A percentile compares a stretch with the other conserved stretches of the same genome.
Evolutionary conservation across 2,113 vertebrate genomes (phyloP).

Genomic region (Anoplopoma fimbria): DNA sequence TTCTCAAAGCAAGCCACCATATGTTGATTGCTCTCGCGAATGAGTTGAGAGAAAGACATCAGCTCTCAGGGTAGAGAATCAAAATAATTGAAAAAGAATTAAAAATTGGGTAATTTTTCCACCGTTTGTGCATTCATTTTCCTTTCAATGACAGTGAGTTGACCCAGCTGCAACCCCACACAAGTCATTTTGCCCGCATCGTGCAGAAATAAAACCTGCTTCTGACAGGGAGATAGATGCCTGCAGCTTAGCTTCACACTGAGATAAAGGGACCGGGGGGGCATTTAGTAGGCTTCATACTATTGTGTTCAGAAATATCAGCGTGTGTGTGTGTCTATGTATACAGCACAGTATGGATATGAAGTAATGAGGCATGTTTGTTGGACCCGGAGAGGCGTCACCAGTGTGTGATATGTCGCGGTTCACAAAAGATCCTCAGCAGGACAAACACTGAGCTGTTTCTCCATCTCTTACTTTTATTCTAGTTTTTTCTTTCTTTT

Average conservation of each 20-base stretch:
- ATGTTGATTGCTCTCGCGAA: slow-evolving; percentile 56
- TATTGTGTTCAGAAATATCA: neutral
- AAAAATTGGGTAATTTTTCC: slow-evolving; percentile 45
- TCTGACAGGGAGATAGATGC: slow-evolving; percentile 69
- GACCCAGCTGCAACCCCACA: slow-evolving; percentile 41
- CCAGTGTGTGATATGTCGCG: slow-evolving; percentile 10
- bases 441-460: slow-evolving; percentile 11
- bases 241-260: slow-evolving; percentile 39
- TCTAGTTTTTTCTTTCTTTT: neutral
- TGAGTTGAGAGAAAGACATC: neutral
- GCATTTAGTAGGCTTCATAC: slow-evolving; percentile 13
- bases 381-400: slow-evolving; percentile 1
- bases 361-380: slow-evolving; percentile 41
- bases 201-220: slow-evolving; percentile 51
- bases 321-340: slow-evolving; percentile 22
- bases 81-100: neutral
- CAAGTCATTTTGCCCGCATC: slow-evolving; percentile 34
- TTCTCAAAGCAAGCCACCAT: slow-evolving; percentile 68
- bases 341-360: slow-evolving; percentile 19
- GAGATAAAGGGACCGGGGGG: slow-evolving; percentile 34
- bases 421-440: slow-evolving; percentile 25
- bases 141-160: slow-evolving; percentile 46
- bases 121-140: slow-evolving; percentile 55
- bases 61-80: neutral
- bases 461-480: neutral